Conservation (phyloP, 2,113 vertebrate genomes). For the Phasianus colchicus region DNA sequence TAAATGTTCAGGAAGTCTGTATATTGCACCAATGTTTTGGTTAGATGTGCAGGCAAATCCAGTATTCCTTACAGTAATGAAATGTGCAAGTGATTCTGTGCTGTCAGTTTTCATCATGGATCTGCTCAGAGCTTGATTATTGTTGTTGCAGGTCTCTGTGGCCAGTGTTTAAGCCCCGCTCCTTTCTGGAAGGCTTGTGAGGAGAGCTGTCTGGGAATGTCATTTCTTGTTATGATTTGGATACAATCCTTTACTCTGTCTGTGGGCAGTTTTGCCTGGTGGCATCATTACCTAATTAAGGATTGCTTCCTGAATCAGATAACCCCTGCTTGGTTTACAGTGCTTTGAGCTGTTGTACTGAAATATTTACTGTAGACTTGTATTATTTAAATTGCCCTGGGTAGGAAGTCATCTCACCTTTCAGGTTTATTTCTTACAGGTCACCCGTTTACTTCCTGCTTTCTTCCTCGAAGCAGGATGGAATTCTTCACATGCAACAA, state of each 20-base stretch:
- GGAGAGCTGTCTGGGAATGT: background rate
- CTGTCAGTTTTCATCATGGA: conserved; percentile 1
- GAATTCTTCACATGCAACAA: background rate
- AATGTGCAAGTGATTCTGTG: background rate
- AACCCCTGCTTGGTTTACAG: background rate
- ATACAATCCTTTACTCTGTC: background rate
- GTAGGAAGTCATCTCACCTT: background rate
- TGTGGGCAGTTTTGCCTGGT: background rate
- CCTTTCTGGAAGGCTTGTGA: background rate
- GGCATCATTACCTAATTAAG: background rate
- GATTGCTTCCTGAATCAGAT: background rate
- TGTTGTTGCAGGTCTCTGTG: background rate
- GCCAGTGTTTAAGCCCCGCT: background rate
- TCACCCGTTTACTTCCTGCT: background rate
- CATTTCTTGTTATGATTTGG: background rate
- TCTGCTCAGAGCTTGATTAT: background rate
- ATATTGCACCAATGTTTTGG: background rate
- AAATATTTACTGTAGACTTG: background rate
- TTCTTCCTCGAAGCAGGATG: background rate
- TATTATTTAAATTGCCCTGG: background rate
- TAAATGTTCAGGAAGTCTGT: background rate
- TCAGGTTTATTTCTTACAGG: background rate
- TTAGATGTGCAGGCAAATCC: background rate
- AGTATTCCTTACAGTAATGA: background rate
- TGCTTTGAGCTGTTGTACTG: background rate